Conservation (phyloP, 2,888 invertebrate genomes). For the Tenthredo livida region DNA sequence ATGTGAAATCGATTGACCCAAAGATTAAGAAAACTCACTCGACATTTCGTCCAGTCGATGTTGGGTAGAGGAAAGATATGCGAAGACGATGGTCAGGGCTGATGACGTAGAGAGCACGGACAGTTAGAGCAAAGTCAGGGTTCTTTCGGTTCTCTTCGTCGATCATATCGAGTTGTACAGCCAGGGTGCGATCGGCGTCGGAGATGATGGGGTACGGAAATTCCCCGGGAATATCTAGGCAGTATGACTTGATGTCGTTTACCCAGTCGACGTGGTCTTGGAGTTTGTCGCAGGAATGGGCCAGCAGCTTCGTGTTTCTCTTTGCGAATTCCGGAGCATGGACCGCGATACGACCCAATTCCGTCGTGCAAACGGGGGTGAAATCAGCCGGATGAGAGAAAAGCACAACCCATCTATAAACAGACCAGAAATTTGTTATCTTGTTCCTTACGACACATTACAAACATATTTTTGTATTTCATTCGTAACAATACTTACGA, state of each 20-base stretch:
- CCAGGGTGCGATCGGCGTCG: conserved; percentile 86
- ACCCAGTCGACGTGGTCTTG: conserved; percentile 89
- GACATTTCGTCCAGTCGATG: conserved; percentile 92
- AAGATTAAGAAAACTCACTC: conserved; percentile 81
- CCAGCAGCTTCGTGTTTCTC: conserved; percentile 87
- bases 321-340: conserved; percentile 85
- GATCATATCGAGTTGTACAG: conserved; percentile 88
- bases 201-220: conserved; percentile 92
- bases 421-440: conserved; percentile 29
- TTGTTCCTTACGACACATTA: not conserved
- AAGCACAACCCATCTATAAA: conserved; percentile 89
- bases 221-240: conserved; percentile 84
- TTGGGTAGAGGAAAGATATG: conserved; percentile 90
- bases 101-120: conserved; percentile 89
- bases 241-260: conserved; percentile 86
- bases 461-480: not conserved
- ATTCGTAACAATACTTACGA: conserved; percentile 81
- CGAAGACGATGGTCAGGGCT: conserved; percentile 90
- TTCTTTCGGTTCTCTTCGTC: conserved; percentile 86
- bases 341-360: conserved; percentile 88
- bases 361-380: conserved; percentile 95
- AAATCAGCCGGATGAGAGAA: conserved; percentile 95
- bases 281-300: conserved; percentile 89
- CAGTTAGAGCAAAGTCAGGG: conserved; percentile 85
- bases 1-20: not conserved